Base-by-base conservation (phyloP, 2,888 invertebrate species). In the Mesorhabditis belari region DNA sequence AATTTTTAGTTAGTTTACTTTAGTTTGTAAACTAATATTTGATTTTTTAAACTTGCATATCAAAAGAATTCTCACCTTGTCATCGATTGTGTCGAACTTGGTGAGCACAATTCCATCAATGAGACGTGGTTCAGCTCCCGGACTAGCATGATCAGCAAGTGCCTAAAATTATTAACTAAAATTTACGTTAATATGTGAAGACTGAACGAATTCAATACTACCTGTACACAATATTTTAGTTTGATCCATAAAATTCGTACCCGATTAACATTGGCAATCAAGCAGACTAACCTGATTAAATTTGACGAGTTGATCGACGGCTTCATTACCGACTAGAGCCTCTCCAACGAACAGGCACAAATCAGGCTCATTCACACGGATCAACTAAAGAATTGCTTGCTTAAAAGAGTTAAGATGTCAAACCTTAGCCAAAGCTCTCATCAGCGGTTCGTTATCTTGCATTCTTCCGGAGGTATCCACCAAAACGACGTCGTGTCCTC, bases 11-110 rank as follows among this genome's bases (percentile, higher is more conserved):
- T n/a, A n/a, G n/a, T n/a, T n/a, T n/a, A n/a, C n/a, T n/a, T n/a
- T n/a, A n/a, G n/a, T n/a, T n/a, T n/a, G n/a, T n/a, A n/a, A n/a
- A n/a, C n/a, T n/a, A n/a, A n/a, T n/a, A n/a, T n/a, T n/a, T n/a
- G n/a, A n/a, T n/a, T n/a, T n/a, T n/a, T n/a, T n/a, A n/a, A n/a
- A n/a, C n/a, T n/a, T n/a, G n/a, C n/a, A n/a, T n/a, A n/a, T n/a
- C n/a, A n/a, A n/a, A n/a, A n/a, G n/a, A n/a, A n/a, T n/a, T n/a
- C n/a, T n/a, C n/a, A 87, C 89, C 86, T 98, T 96, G 83, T 99
- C 98, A 82, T 99, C 98, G 77, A 99, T 96, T 0, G 98, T 99
- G 83, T 99, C 98, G 84, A 99, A 99, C 84, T 99, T 99, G 5
- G 98, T 98, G 54, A 99, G 86, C 12, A 99, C 94, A 75, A 99